Evolutionary conservation across 1,140 invertebrate genomes (phyloP).

Genomic region (Brachionus koreanus): DNA sequence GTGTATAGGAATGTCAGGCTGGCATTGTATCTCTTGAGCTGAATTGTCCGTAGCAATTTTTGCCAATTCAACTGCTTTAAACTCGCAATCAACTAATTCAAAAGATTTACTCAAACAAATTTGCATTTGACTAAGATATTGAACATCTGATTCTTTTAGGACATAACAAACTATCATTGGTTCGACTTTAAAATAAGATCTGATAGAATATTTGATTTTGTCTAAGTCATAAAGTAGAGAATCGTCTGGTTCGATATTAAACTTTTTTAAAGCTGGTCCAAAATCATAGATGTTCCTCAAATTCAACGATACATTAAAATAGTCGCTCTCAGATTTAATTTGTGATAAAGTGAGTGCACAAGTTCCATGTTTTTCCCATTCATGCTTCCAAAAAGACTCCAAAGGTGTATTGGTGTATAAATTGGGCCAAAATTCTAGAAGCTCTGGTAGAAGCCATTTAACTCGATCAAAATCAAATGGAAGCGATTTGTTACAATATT

Average conservation of each 20-base stretch:
- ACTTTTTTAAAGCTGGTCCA: slow-evolving; percentile 10
- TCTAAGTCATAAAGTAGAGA: slow-evolving; percentile 25
- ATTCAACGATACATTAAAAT: slow-evolving; percentile 18
- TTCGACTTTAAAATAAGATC: slow-evolving; percentile 16
- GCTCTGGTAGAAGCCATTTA: neutral
- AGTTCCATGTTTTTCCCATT: slow-evolving; percentile 44
- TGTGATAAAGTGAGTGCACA: slow-evolving; percentile 28
- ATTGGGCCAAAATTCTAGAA: slow-evolving; percentile 43
- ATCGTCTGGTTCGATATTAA: slow-evolving; percentile 14
- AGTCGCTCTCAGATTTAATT: slow-evolving; percentile 17
- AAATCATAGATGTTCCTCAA: slow-evolving; percentile 10
- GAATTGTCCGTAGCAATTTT: neutral
- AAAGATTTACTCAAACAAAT: slow-evolving; percentile 38
- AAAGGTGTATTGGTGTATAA: slow-evolving; percentile 29
- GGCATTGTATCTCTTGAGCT: slow-evolving; percentile 42
- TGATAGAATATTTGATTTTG: slow-evolving; percentile 24
- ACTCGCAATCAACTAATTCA: slow-evolving; percentile 44
- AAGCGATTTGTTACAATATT: slow-evolving; percentile 34
- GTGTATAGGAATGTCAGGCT: slow-evolving; percentile 12
- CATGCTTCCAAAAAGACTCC: slow-evolving; percentile 43
- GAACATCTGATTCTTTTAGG: slow-evolving; percentile 41
- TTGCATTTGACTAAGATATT: slow-evolving; percentile 44
- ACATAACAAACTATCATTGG: slow-evolving; percentile 42
- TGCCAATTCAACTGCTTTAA: slow-evolving; percentile 33
- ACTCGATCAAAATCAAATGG: slow-evolving; percentile 11